phyloP scores from a whole-genome alignment of 2,888 invertebrate species.

The Nephrotoma appendiculata region DNA sequence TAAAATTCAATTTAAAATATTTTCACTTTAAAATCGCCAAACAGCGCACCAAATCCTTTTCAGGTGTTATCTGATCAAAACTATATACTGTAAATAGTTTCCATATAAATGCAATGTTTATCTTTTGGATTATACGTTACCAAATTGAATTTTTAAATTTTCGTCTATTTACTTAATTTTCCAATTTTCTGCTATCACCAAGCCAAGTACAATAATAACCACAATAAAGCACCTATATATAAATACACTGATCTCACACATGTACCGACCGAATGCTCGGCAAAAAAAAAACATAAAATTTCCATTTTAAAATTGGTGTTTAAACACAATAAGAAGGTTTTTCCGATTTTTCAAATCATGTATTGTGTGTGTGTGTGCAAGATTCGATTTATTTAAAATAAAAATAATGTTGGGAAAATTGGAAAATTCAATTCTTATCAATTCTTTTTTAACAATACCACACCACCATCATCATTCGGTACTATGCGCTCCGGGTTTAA shows the following conservation, averaged over 20 bases:
- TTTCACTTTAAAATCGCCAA: background rate
- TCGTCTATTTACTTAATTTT: background rate
- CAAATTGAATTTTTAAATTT: background rate
- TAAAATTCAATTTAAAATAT: background rate
- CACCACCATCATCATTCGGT: background rate
- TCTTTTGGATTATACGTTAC: background rate
- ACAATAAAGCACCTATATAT: background rate
- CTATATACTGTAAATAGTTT: background rate
- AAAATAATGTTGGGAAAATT: background rate
- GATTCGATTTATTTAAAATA: background rate
- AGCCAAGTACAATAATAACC: background rate
- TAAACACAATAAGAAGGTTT: background rate
- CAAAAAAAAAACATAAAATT: background rate
- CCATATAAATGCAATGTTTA: background rate
- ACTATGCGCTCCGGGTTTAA: background rate
- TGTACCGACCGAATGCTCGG: background rate
- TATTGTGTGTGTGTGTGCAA: background rate
- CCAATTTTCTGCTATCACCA: background rate
- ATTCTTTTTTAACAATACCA: background rate
- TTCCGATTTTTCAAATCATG: background rate
- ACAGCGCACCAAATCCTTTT: background rate
- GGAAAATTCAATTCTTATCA: background rate
- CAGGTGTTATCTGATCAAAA: background rate
- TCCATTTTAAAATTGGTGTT: background rate
- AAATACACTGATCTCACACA: background rate